Base-by-base conservation (phyloP, 1,140 invertebrate species). In the Melanaphis sacchari region DNA sequence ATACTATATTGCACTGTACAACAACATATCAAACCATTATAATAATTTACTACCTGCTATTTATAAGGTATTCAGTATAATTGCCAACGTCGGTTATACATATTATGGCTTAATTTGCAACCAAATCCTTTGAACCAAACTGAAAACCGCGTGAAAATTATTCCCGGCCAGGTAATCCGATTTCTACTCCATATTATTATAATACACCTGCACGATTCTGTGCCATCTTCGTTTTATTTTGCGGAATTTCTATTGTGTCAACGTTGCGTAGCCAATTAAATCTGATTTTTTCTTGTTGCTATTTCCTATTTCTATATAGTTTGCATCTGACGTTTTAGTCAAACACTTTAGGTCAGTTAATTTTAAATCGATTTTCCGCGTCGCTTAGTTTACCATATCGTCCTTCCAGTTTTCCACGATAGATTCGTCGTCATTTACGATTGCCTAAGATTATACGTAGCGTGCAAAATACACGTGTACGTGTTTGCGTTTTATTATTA, bases 311-410 rank as follows among this genome's bases (percentile, higher is more conserved):
- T 85, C 4, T 31, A 43, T n/a, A n/a, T 8, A 0, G 4, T 43
- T n/a, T 24, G 1, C 40, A 22, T 15, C 82, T 11, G 26, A 15
- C 84, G 9, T 26, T 43, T 46, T 85, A 43, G 41, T 41, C 40
- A 43, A 85, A 85, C 41, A 85, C 41, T 31, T 36, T 21, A 31
- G 2, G 21, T 21, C 21, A 40, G 88, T 38, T 54, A 89, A 54
- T 54, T 89, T 9, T 22, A 89, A 89, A 89, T 89, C 49, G 49
- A 89, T 89, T 89, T 89, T 89, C 46, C 49, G 26, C 36, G 36
- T 4, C 9, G 15, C 49, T 40, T 26, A 52, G 36, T 89, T 41
- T 40, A 85, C 84, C 41, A 43, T 85, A 85, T 85, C 2, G 38
- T n/a, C 85, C 8, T 54, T 4, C 49, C 22, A n/a, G 59, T 40